Percentiles rank a stretch among this genome's conserved stretches.
These are phyloP conservation scores for Micoletzkya japonica DNA, from an alignment of 2,888 invertebrate genomes.

Conservation along the genomic window DNA sequence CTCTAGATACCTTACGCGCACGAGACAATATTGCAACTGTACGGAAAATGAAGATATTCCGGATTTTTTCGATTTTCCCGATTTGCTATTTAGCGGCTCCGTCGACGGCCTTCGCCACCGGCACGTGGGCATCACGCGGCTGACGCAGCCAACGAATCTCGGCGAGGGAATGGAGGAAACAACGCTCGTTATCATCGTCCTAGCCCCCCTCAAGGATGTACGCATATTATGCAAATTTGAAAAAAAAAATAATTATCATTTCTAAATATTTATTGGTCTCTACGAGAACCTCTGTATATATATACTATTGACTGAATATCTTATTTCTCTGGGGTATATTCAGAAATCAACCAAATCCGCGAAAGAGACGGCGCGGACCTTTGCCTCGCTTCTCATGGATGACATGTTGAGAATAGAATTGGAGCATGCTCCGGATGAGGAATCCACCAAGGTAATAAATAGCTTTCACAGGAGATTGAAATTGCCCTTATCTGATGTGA, in stretches of 20 bases:
- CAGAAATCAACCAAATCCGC: slow-evolving; percentile 68
- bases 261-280: background rate
- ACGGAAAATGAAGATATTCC: too few species aligned
- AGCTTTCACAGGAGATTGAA: too few species aligned
- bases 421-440: slow-evolving; percentile 60
- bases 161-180: slow-evolving; percentile 49
- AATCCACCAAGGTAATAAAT: slow-evolving; percentile 33
- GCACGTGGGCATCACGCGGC: slow-evolving; percentile 46
- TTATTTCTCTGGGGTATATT: too few species aligned
- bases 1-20: too few species aligned
- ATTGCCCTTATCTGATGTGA: too few species aligned
- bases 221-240: background rate
- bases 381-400: slow-evolving; percentile 66
- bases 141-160: slow-evolving; percentile 49
- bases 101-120: slow-evolving; percentile 42
- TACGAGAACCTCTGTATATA: background rate
- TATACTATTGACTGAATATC: background rate
- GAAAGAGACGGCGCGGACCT: slow-evolving; percentile 67
- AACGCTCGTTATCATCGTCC: slow-evolving; percentile 41
- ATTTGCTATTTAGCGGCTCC: too few species aligned
- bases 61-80: too few species aligned
- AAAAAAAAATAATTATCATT: too few species aligned
- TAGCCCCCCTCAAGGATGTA: slow-evolving; percentile 38
- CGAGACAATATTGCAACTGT: too few species aligned
- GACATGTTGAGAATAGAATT: slow-evolving; percentile 63